Evolutionary conservation across 2,797 vertebrate genomes (phyloP), one percentile per base, ranked within the genome.

Genomic region (Neosilurus hyrtlii): DNA sequence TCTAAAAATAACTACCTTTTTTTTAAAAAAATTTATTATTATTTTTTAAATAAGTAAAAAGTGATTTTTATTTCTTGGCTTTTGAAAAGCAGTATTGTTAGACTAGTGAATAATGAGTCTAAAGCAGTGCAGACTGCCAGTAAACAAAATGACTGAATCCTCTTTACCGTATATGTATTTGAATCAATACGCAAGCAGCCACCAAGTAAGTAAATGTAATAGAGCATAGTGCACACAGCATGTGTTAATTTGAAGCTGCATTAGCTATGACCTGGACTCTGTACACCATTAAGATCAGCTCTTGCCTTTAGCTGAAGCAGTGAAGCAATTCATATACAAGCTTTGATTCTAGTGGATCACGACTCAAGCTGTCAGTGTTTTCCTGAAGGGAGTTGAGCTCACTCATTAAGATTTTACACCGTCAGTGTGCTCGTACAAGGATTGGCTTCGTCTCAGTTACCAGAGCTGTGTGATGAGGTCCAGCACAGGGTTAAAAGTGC

Each of bases 371-470:
- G 78, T 56, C 24, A 0, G 11, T 56, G 63, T 43, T 70, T 70
- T 80, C 65, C 65, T 59, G 52, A 30, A 2, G 76, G 62, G 82
- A 63, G 18, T 54, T 65, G 54, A 65, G 66, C 26, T 77, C 65
- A 7, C 22, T 67, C 26, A 76, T 79, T 81, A 74, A 68, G 54
- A 81, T 76, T 81, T 84, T 63, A 84, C 30, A 10, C 77, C 43
- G 65, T 74, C 72, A 56, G 10, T 15, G 35, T 54, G 20, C 26
- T 35, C 24, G 83, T 54, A 24, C 1, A 77, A 72, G 75, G 14
- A 26, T 18, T 24, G 56, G 5, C 15, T 18, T 66, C 3, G 9
- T 43, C 80, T 82, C 65, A 79, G 54, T 79, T 83, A 57, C 30
- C 22, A 80, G 37, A 20, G 12, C 9, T 61, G 71, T n/a, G 67